A percentile compares a stretch with the other conserved stretches of the same genome.
Evolutionary conservation across 2,113 vertebrate species (phyloP).

Genomic region (Alethe diademata): DNA sequence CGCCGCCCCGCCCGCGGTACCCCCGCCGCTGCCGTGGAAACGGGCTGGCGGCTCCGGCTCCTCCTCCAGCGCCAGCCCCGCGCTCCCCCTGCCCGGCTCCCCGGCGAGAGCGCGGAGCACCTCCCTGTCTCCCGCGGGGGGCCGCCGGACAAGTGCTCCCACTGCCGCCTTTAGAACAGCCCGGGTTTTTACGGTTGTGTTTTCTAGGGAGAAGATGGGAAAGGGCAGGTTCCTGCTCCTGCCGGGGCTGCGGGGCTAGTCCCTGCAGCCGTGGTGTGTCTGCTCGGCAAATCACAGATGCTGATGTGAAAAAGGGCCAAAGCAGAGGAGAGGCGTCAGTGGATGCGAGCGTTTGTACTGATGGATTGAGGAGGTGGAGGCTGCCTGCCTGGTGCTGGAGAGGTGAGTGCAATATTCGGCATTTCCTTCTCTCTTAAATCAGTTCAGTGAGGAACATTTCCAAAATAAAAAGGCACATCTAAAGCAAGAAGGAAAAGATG

Average conservation of each 20-base stretch:
- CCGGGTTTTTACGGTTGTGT: background rate
- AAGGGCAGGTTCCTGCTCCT: background rate
- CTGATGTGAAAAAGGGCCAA: slow-evolving; percentile 39
- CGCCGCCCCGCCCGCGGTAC: slow-evolving; percentile 24
- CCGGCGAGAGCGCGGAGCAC: background rate
- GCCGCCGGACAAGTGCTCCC: background rate
- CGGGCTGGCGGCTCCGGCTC: slow-evolving; percentile 41
- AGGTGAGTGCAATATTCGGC: slow-evolving; percentile 40
- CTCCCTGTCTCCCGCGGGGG: slow-evolving; percentile 41
- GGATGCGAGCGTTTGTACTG: background rate
- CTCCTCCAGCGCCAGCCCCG: slow-evolving; percentile 45
- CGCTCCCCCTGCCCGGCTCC: slow-evolving; percentile 40
- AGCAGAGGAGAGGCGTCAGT: background rate
- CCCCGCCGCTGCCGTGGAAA: slow-evolving; percentile 57
- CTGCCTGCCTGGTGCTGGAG: background rate
- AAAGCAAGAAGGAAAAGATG: background rate
- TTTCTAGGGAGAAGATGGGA: background rate
- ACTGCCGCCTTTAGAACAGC: background rate
- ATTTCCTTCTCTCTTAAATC: background rate
- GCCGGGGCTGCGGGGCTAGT: background rate
- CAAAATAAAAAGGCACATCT: background rate
- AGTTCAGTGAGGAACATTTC: background rate
- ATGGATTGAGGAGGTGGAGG: slow-evolving; percentile 26
- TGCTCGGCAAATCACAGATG: background rate
- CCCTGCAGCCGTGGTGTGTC: background rate